Evolutionary conservation across 2,888 invertebrate genomes (phyloP).

Genomic region (Smittia sp.): DNA sequence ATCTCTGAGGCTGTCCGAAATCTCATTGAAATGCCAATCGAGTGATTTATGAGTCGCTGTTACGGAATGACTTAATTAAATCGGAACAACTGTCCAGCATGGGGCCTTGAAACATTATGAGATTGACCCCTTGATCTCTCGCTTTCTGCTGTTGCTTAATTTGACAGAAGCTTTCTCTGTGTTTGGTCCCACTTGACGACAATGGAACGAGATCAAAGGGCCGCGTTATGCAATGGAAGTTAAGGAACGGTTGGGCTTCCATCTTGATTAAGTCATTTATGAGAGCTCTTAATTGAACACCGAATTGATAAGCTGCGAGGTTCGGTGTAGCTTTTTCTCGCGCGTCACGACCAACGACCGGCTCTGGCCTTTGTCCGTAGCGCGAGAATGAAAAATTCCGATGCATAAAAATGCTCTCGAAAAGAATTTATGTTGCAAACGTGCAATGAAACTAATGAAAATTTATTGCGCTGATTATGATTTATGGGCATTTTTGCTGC

Average conservation of each 20-base stretch:
- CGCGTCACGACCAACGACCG: not conserved
- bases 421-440: constrained; percentile 40
- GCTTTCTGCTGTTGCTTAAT: not conserved
- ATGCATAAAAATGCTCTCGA: constrained; percentile 28
- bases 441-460: constrained; percentile 41
- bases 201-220: not conserved
- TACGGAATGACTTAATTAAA: constrained; percentile 39
- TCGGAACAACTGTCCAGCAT: not conserved
- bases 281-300: not conserved
- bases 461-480: constrained; percentile 40
- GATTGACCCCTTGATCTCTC: constrained; percentile 31
- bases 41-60: constrained; percentile 37
- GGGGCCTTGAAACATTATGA: constrained; percentile 34
- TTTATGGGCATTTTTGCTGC: constrained; percentile 39
- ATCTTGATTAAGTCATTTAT: not conserved
- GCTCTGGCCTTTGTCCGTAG: not conserved
- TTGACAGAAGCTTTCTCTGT: constrained; percentile 33
- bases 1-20: not conserved
- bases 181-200: not conserved
- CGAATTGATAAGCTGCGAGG: too few species aligned
- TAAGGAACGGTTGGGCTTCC: not conserved
- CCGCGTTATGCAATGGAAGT: constrained; percentile 5
- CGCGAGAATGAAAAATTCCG: constrained; percentile 7
- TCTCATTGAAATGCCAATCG: constrained; percentile 1
- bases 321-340: too few species aligned